Evolutionary conservation across 1,140 invertebrate genomes (phyloP), one percentile per base, ranked within the genome.

Genomic region (Drosophila tristis): DNA sequence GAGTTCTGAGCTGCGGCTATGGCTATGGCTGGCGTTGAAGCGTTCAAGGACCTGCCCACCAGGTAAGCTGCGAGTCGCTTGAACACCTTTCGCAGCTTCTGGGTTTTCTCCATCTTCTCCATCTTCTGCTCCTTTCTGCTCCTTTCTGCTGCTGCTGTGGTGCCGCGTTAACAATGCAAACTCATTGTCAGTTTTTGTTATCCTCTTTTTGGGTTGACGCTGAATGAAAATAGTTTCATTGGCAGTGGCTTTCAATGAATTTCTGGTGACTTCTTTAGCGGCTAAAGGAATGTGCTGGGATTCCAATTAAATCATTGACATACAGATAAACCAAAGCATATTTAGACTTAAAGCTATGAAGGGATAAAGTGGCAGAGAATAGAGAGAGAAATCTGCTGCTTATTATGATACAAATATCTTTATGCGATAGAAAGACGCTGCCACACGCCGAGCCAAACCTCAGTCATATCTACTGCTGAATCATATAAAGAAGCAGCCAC

Each of bases 101-200:
- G 51, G 51, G 43, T 23, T 35, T 26, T 9, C 20, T 45, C 23
- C 35, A 11, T 4, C 35, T 26, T 9, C 20, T 45, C 23, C 35
- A 11, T 4, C 35, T 13, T 25, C 23, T 25, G 26, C 26, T 29
- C 26, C 26, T 29, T 23, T n/a, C 23, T 48, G 23, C 48, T 23
- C 15, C 26, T 39, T 20, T 39, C 39, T n/a, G 44, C 49, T 39
- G 11, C 48, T 43, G 58, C 45, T 64, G 56, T 48, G 45, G 43
- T 60, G 65, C 55, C 62, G 51, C 66, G 78, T 86, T 86, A 86
- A 86, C 82, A 89, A 82, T 87, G 82, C 84, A 86, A 87, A 86
- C 74, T 89, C 82, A 82, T 86, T 87, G 82, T 86, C 82, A 87
- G 82, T 74, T 72, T 39, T 70, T 71, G 67, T 71, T 71, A 70